phyloP scores from a whole-genome alignment of 2,888 invertebrate genomes.

The Campoletis raptor region DNA sequence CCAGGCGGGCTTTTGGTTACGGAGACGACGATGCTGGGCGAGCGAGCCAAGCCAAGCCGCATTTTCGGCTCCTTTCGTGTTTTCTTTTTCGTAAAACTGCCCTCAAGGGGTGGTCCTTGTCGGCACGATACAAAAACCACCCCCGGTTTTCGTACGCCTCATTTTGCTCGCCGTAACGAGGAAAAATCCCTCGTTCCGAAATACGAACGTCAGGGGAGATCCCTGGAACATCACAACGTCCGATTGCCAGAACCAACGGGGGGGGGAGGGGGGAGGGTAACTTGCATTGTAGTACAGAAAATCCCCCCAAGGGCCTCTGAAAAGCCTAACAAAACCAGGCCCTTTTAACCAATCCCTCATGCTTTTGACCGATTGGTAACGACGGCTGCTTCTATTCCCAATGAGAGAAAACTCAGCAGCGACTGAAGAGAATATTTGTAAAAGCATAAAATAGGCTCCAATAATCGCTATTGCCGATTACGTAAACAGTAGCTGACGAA shows the following conservation, averaged over 20 bases:
- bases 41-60: neutral
- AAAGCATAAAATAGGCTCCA: neutral
- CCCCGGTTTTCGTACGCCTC: constrained; percentile 61
- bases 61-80: constrained; percentile 54
- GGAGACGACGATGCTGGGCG: neutral
- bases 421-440: neutral
- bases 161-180: constrained; percentile 65
- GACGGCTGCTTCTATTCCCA: constrained; percentile 11
- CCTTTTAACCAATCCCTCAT: constrained; percentile 24
- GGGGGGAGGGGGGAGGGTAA: neutral
- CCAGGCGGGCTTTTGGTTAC: neutral
- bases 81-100: constrained; percentile 54
- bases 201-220: neutral
- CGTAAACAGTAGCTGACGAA: neutral
- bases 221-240: constrained; percentile 21
- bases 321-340: constrained; percentile 10
- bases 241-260: neutral
- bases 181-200: constrained; percentile 61
- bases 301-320: constrained; percentile 4
- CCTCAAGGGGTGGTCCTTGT: constrained; percentile 73
- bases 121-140: constrained; percentile 74
- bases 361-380: constrained; percentile 40
- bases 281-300: constrained; percentile 22
- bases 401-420: neutral
- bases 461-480: neutral